Evolutionary conservation across 2,888 invertebrate species (phyloP).

Genomic region (Eurytoma adleriae): DNA sequence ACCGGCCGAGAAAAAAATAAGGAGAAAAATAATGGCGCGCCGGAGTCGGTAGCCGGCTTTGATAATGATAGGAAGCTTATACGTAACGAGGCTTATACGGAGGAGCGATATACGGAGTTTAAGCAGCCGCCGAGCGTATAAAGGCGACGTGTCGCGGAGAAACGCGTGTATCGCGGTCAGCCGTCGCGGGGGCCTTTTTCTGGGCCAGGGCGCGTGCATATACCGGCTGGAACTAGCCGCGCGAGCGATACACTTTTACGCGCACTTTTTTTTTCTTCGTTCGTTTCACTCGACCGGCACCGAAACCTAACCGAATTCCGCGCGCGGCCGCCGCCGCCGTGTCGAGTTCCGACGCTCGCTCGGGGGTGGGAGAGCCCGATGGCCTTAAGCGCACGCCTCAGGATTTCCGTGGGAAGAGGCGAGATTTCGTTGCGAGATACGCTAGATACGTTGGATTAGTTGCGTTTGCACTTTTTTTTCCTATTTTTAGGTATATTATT

Average conservation of each 20-base stretch:
- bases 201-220: conserved; percentile 16
- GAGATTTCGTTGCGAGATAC: neutral
- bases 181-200: conserved; percentile 13
- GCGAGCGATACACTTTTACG: conserved; percentile 36
- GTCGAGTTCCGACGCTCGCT: neutral
- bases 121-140: neutral
- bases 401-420: conserved; percentile 26
- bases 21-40: conserved; percentile 12
- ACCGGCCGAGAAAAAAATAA: neutral
- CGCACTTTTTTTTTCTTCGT: conserved; percentile 14
- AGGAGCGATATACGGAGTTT: neutral
- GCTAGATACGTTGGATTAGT: neutral
- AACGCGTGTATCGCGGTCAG: conserved; percentile 25
- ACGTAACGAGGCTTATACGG: neutral
- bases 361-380: neutral
- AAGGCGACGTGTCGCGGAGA: conserved; percentile 30
- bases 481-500: neutral
- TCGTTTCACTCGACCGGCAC: conserved; percentile 40
- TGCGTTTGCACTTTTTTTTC: neutral
- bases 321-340: neutral
- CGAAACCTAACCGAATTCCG: conserved; percentile 36
- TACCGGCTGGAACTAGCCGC: conserved; percentile 1
- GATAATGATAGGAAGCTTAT: conserved; percentile 14
- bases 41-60: neutral
- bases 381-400: conserved; percentile 1